Evolutionary conservation across 2,797 vertebrate genomes (phyloP).

Genomic region (Oreochromis mossambicus): DNA sequence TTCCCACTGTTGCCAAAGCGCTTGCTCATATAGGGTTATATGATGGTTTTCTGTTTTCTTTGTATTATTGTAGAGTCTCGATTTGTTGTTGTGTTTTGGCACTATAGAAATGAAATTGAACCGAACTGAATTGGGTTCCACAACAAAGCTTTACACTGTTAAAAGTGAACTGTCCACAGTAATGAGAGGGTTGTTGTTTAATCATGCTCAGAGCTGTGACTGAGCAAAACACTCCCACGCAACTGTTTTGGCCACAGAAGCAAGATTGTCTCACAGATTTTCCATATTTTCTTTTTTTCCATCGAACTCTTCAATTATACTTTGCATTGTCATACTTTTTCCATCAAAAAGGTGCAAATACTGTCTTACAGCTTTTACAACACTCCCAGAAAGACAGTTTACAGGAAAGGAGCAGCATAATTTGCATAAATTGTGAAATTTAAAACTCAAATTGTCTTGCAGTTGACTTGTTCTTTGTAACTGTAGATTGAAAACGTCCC

Average conservation of each 20-base stretch:
- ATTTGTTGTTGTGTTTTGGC: neutral
- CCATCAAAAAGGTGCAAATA: neutral
- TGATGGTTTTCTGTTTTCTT: neutral
- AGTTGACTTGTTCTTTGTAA: neutral
- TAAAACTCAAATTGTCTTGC: neutral
- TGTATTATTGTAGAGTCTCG: neutral
- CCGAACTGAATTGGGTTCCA: neutral
- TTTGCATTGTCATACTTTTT: neutral
- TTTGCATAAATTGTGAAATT: neutral
- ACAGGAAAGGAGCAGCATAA: neutral
- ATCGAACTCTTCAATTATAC: neutral
- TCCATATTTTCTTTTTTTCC: neutral
- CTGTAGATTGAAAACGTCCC: neutral
- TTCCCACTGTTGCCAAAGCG: neutral
- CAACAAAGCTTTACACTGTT: neutral
- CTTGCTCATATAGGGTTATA: neutral
- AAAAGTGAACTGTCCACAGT: neutral
- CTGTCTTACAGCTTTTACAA: neutral
- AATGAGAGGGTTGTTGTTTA: neutral
- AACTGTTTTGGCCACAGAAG: neutral
- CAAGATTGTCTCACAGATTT: neutral
- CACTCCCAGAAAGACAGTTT: neutral
- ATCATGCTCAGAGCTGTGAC: neutral
- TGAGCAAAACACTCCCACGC: neutral
- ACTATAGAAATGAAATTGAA: neutral